Conservation (phyloP, 2,113 vertebrate genomes). For the Myiagra hebetior region DNA sequence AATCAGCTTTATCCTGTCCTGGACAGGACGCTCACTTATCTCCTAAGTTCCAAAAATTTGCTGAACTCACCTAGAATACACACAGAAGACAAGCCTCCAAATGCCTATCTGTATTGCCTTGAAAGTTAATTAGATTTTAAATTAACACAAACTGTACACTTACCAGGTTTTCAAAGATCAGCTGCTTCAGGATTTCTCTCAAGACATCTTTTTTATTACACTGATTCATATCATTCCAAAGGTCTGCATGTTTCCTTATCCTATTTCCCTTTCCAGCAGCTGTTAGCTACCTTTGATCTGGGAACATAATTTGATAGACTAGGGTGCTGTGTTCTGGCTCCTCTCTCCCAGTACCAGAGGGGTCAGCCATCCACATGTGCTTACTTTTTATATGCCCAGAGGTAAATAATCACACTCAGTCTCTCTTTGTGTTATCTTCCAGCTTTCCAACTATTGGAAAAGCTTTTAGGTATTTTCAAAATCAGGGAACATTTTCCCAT, state of each 20-base stretch:
- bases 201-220: not conserved
- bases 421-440: not conserved
- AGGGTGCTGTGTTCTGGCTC: constrained; percentile 32
- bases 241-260: constrained; percentile 22
- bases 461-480: not conserved
- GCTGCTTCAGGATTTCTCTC: not conserved
- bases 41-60: not conserved
- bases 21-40: not conserved
- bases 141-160: not conserved
- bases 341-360: not conserved
- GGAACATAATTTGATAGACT: constrained; percentile 2
- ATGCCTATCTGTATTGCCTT: not conserved
- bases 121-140: not conserved
- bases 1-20: not conserved
- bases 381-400: not conserved
- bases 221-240: constrained; percentile 38
- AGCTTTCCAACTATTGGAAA: not conserved
- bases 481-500: not conserved
- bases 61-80: not conserved
- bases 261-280: constrained; percentile 41
- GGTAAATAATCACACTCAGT: not conserved
- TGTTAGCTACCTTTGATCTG: constrained; percentile 57
- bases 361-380: constrained; percentile 7
- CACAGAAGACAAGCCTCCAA: not conserved
- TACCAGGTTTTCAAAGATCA: constrained; percentile 9